Evolutionary conservation across 2,888 invertebrate genomes (phyloP), one percentile per base, ranked within the genome.

Genomic region (Malacosoma neustria): DNA sequence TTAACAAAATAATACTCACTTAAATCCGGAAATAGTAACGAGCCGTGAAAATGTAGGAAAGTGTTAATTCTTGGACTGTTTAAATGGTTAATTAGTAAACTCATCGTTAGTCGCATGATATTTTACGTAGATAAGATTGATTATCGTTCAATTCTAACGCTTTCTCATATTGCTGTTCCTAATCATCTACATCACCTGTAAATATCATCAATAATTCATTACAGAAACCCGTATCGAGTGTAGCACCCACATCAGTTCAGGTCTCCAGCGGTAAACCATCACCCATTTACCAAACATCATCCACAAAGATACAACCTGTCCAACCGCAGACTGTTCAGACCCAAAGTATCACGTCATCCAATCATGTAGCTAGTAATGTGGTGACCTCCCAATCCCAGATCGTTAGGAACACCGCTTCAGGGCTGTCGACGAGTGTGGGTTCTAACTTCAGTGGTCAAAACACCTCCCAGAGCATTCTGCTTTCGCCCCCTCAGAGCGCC

Each of bases 181-280:
- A 11, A 30, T 30, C 29, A 15, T 35, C 29, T 32, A 37, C 32
- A 11, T 29, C 76, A 72, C 56, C 61, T 84, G 84, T 82, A 82
- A 72, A 82, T 84, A 67, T 68, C 74, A 72, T 61, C 82, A 72
- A 51, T 73, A 62, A 71, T 74, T 75, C 66, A 77, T 88, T 89
- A 64, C 90, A 95, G 87, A 95, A 95, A 73, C 95, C 95, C 43
- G 92, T 94, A 48, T 94, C 94, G 71, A 94, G 94, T 75, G 94
- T 94, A 45, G 94, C 94, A 49, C 94, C 95, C 45, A 92, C 91
- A 46, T 90, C 92, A 36, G 88, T 92, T 60, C 89, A 89, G 72
- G 89, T 89, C 53, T 72, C 82, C 43, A 81, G 88, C 49, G 90
- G 89, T 54, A 90, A 92, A 73, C 88, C 91, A 43, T 92, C 92